Conservation (phyloP, 2,113 vertebrate species). For the Sphaerodactylus townsendi region DNA sequence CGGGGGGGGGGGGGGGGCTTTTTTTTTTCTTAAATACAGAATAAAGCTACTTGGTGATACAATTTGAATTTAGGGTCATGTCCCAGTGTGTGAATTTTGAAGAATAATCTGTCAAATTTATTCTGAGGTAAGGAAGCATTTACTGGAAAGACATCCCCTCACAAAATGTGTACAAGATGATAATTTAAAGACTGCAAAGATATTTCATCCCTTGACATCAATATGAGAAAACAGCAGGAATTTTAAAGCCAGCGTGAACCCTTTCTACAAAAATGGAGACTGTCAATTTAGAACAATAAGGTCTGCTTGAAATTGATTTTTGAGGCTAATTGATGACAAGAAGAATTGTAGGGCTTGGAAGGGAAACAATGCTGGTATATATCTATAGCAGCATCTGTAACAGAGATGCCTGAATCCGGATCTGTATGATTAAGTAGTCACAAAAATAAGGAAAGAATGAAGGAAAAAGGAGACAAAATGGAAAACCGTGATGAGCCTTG, state of each 20-base stretch:
- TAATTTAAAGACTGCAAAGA: neutral
- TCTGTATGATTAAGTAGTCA: neutral
- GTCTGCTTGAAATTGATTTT: slow-evolving; percentile 27
- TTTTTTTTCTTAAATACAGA: slow-evolving; percentile 24
- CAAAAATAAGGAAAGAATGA: neutral
- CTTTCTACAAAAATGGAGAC: slow-evolving; percentile 6
- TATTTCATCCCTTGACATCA: neutral
- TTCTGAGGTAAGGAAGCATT: slow-evolving; percentile 47
- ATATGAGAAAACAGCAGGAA: neutral
- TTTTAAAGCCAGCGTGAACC: neutral
- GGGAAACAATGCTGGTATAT: neutral
- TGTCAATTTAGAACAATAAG: slow-evolving; percentile 22
- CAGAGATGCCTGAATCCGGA: neutral
- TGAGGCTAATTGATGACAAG: neutral
- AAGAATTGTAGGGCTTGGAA: neutral
- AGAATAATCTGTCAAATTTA: slow-evolving; percentile 59
- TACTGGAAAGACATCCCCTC: neutral
- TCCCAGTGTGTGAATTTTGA: slow-evolving; percentile 29
- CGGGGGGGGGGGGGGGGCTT: slow-evolving; percentile 32
- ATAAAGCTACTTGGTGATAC: slow-evolving; percentile 22
- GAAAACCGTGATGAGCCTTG: neutral
- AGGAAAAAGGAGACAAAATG: neutral
- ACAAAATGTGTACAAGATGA: neutral
- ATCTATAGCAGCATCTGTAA: neutral
- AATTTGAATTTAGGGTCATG: slow-evolving; percentile 36